Percentiles rank a stretch among this genome's conserved stretches.
Conservation (phyloP, 2,888 invertebrate genomes). For the Apoda limacodes region DNA sequence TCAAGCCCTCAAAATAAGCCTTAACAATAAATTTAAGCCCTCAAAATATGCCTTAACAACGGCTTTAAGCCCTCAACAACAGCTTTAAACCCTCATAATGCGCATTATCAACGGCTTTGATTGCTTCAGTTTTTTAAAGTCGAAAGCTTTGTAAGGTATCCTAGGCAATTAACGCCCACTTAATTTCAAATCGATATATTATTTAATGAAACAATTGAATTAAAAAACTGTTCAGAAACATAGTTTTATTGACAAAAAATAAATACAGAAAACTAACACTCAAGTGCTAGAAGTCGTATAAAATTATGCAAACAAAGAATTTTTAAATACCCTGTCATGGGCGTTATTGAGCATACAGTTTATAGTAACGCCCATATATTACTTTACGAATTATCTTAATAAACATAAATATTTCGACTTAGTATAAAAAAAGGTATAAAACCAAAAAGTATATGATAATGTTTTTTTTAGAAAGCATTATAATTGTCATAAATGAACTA, state of each 20-base stretch:
- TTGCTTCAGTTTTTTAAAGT: constrained; percentile 12
- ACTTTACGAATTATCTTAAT: constrained; percentile 2
- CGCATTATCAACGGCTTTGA: constrained; percentile 11
- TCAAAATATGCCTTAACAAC: too few relatives aligned
- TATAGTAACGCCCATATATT: background rate
- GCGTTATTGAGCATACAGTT: constrained; percentile 1
- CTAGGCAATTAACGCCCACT: too few relatives aligned
- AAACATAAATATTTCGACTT: constrained; percentile 5
- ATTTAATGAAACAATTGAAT: constrained; percentile 1
- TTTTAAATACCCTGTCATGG: constrained; percentile 1
- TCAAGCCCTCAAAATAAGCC: too few relatives aligned
- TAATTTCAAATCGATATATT: constrained; percentile 4
- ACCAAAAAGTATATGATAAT: background rate
- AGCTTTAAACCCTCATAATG: too few relatives aligned
- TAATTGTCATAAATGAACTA: constrained; percentile 3
- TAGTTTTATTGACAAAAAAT: constrained; percentile 1
- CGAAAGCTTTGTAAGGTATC: too few relatives aligned
- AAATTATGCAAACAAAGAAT: constrained; percentile 2
- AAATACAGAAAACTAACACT: constrained; percentile 3
- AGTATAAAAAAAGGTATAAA: background rate
- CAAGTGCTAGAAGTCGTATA: constrained; percentile 1
- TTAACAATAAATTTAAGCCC: too few relatives aligned
- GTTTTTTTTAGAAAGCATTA: constrained; percentile 8
- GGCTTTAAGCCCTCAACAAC: too few relatives aligned
- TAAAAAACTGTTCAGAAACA: constrained; percentile 1